These are phyloP conservation scores for Agrotis segetum DNA, from an alignment of 2,888 invertebrate species.

Conservation along the genomic window DNA sequence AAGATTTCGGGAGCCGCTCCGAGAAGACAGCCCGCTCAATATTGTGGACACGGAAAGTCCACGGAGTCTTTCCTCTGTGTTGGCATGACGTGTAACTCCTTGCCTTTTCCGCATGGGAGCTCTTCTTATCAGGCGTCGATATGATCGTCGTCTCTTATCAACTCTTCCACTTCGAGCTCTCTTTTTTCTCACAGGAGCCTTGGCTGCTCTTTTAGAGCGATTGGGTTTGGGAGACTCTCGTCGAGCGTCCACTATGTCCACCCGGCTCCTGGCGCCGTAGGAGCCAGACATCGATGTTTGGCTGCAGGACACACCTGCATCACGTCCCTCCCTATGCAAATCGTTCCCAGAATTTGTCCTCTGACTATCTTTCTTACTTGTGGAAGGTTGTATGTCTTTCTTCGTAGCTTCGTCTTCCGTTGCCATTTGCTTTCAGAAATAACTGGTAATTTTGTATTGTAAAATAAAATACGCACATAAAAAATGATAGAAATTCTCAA, in stretches of 20 bases:
- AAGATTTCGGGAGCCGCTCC: conserved; percentile 51
- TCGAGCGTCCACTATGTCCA: conserved; percentile 63
- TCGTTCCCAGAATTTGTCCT: conserved; percentile 60
- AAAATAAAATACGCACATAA: conserved; percentile 47
- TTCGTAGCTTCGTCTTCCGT: conserved; percentile 76
- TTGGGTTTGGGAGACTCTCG: conserved; percentile 56
- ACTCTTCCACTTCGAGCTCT: conserved; percentile 65
- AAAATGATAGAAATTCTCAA: conserved; percentile 42
- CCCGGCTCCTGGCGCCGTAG: conserved; percentile 66
- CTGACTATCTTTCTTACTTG: conserved; percentile 72
- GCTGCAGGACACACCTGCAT: conserved; percentile 64
- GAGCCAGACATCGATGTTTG: conserved; percentile 64
- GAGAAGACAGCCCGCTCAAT: conserved; percentile 71
- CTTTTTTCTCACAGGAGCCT: conserved; percentile 62
- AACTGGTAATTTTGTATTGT: conserved; percentile 76
- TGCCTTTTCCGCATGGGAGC: conserved; percentile 61
- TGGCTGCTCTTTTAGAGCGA: conserved; percentile 57
- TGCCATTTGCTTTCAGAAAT: conserved; percentile 69
- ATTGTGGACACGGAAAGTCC: conserved; percentile 71
- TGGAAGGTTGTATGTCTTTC: conserved; percentile 67
- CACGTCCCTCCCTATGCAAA: conserved; percentile 48
- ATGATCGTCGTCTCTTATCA: conserved; percentile 68
- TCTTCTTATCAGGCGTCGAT: conserved; percentile 61
- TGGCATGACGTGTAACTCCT: conserved; percentile 21
- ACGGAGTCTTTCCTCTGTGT: conserved; percentile 53